These are phyloP conservation scores for Alces alces DNA, from an alignment of 2,113 vertebrate genomes.

Conservation along the genomic window DNA sequence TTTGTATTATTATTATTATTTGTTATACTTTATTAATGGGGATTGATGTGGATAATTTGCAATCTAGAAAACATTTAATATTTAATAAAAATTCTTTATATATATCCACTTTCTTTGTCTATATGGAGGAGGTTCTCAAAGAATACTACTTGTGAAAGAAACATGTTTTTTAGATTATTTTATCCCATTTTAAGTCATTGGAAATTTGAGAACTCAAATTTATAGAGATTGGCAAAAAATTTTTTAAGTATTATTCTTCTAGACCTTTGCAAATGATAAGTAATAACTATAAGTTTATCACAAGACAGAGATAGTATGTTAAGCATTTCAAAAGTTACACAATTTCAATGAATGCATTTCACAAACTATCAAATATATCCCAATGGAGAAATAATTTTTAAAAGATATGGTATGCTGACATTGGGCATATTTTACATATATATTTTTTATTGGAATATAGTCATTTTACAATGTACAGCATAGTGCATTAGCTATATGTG, in stretches of 20 bases:
- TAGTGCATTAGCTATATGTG: background rate
- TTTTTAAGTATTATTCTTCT: background rate
- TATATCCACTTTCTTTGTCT: background rate
- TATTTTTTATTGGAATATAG: background rate
- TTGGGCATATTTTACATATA: conserved; percentile 14
- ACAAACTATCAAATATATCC: conserved; percentile 1
- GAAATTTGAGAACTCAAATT: background rate
- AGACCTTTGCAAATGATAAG: background rate
- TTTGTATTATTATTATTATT: background rate
- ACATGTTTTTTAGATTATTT: background rate
- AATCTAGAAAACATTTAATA: background rate
- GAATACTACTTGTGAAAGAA: background rate
- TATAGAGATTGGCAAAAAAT: background rate
- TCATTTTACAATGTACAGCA: background rate
- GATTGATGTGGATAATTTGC: background rate
- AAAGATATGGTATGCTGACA: background rate
- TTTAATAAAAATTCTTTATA: background rate
- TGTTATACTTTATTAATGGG: background rate
- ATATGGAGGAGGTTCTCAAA: background rate
- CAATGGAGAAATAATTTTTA: background rate
- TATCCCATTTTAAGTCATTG: background rate
- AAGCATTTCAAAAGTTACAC: background rate
- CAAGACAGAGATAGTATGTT: background rate
- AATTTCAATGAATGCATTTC: background rate
- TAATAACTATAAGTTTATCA: background rate